Evolutionary conservation across 2,113 vertebrate species (phyloP).

Genomic region (Rhinichthys klamathensis): DNA sequence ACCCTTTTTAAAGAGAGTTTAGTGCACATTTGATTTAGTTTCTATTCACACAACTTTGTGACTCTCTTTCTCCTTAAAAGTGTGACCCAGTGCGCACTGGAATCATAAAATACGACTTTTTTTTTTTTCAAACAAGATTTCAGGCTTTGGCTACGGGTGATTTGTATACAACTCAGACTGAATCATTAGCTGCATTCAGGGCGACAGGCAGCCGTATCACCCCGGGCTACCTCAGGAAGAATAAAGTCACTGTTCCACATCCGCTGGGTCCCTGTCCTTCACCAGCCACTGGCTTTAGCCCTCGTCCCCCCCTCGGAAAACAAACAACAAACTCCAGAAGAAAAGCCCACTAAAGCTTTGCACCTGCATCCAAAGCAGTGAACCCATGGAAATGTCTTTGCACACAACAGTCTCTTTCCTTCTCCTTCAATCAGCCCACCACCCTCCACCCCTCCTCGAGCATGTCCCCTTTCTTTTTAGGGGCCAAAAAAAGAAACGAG

Average conservation of each 20-base stretch:
- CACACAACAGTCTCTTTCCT: constrained; percentile 44
- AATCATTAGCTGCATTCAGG: constrained; percentile 55
- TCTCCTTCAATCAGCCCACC: constrained; percentile 38
- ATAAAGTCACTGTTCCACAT: constrained; percentile 61
- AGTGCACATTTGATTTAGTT: constrained; percentile 16
- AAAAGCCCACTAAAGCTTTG: constrained; percentile 56
- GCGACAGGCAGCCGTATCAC: constrained; percentile 43
- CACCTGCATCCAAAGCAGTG: constrained; percentile 58
- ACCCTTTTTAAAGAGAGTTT: background rate
- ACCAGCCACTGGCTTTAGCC: constrained; percentile 47
- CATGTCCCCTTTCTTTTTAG: constrained; percentile 36
- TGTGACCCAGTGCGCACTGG: constrained; percentile 34
- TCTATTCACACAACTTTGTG: background rate
- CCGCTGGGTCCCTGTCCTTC: constrained; percentile 48
- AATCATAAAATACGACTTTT: constrained; percentile 37
- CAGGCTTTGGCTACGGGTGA: constrained; percentile 28
- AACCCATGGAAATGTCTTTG: constrained; percentile 50
- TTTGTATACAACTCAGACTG: constrained; percentile 55
- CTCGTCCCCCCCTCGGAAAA: constrained; percentile 52
- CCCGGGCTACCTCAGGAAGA: constrained; percentile 53
- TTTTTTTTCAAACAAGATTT: constrained; percentile 25
- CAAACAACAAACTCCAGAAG: constrained; percentile 54
- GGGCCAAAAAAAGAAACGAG: constrained; percentile 18
- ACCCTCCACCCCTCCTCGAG: constrained; percentile 24
- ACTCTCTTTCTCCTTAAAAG: constrained; percentile 20